Conservation (phyloP, 1,140 invertebrate species). For the Dolichoris vasculosae region DNA sequence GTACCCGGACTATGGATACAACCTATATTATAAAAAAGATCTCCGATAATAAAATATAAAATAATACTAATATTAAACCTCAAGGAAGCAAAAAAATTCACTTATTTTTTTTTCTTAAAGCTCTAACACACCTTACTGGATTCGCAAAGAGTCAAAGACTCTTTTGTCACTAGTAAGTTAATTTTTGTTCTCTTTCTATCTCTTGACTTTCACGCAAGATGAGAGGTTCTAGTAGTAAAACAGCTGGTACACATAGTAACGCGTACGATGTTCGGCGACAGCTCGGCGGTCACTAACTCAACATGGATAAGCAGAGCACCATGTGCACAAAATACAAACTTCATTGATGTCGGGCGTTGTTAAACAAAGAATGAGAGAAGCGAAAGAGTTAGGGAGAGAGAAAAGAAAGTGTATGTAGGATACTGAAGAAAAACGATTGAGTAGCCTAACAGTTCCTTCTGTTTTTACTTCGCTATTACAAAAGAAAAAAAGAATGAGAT, state of each 20-base stretch:
- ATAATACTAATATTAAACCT: too few relatives aligned
- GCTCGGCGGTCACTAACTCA: conserved; percentile 63
- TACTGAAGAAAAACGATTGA: conserved; percentile 5
- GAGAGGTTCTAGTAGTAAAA: conserved; percentile 55
- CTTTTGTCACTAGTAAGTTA: too few relatives aligned
- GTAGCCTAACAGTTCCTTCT: not conserved
- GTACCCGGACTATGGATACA: too few relatives aligned
- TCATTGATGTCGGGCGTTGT: conserved; percentile 57
- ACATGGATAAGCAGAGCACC: conserved; percentile 55
- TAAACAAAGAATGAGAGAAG: not conserved
- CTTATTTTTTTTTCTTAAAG: too few relatives aligned
- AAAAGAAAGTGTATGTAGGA: not conserved
- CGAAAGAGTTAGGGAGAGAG: not conserved
- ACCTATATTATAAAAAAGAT: too few relatives aligned
- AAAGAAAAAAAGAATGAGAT: not conserved
- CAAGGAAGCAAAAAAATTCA: too few relatives aligned
- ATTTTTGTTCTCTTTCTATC: not conserved
- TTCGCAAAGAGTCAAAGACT: not conserved
- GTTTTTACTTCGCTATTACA: not conserved
- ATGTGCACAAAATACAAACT: conserved; percentile 60
- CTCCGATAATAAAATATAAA: too few relatives aligned
- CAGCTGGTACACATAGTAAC: conserved; percentile 55
- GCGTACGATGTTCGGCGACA: conserved; percentile 49
- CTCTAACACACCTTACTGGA: not conserved
- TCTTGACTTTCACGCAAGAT: not conserved